Base-by-base conservation (phyloP, 1,140 invertebrate genomes). In the Nasonia longicornis region DNA sequence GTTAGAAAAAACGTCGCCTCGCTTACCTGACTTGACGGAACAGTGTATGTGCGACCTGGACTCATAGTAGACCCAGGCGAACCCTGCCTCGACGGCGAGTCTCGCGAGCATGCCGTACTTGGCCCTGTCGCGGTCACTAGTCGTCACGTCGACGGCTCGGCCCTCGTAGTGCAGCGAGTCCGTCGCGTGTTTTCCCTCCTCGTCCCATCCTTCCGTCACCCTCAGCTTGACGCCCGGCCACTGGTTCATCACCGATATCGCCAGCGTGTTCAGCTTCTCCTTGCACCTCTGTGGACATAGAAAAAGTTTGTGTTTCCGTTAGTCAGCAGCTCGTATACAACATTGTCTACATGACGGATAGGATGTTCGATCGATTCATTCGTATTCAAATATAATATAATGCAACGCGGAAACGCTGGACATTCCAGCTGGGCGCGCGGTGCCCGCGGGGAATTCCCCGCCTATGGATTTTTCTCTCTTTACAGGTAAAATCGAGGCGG, bases 21-120 rank as follows among this genome's bases (percentile, higher is more conserved):
- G 91, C 92, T 93, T 93, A 99, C 98, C 98, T 94, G 97, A 98
- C 92, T 98, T 98, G 72, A 99, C 97, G 45, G 97, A 98, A 90
- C 97, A 98, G 90, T 99, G 98, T 87, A 99, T 98, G 88, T 98
- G 97, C 20, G 96, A 94, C 82, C 97, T 93, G 86, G 96, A 96
- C 90, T 98, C 97, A 89, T 98, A 99, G 91, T 97, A 98, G 29
- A 99, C 98, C 98, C 97, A 99, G 92, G 99, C 97, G 93, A 99
- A 99, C 84, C 98, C 98, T 14, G 98, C 97, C 90, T 99, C 96
- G 31, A 98, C 96, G 0, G 98, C 98, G n/a, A 99, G 93, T 58
- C 98, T 91, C 0, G 98, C 98, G 82, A 99, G 91, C 96, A 98
- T 97, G 66, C 98, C 98, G 89, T 98, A 97, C 91, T 98, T 98